A percentile compares a stretch with the other conserved stretches of the same genome.
Conservation (phyloP, 2,113 vertebrate species). For the Macrotus californicus region DNA sequence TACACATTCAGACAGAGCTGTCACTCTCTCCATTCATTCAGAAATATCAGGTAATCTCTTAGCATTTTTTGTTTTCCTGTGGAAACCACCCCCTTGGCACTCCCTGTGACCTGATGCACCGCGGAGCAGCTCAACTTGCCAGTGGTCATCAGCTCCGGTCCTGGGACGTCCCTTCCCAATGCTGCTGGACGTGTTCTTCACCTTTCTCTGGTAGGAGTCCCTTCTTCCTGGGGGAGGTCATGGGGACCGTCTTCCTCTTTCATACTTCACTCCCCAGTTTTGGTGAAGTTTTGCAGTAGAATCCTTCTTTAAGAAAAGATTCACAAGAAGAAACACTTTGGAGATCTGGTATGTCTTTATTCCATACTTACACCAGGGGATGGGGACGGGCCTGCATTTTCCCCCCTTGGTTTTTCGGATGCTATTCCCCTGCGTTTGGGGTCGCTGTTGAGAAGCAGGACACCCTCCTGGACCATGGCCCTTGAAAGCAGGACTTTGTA, state of each 20-base stretch:
- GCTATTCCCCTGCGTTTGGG: no score
- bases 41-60: not conserved
- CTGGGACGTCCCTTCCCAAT: no score
- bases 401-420: not conserved
- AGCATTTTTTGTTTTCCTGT: accelerated
- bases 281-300: not conserved
- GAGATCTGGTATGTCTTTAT: not conserved
- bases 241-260: not conserved
- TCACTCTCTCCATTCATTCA: not conserved
- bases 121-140: not conserved
- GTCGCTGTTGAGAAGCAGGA: accelerated
- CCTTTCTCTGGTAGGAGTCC: not conserved
- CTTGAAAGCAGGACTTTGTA: not conserved
- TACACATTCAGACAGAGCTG: not conserved
- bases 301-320: not conserved
- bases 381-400: not conserved
- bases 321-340: not conserved
- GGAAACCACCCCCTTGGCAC: not conserved
- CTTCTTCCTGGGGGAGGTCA: not conserved
- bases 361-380: accelerated
- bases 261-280: not conserved
- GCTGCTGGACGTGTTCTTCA: not conserved
- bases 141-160: accelerated
- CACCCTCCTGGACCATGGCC: not conserved
- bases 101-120: accelerated